Percentiles rank a stretch among this genome's conserved stretches.
phyloP scores from a whole-genome alignment of 1,140 invertebrate genomes.

The Dendroctonus ponderosae region DNA sequence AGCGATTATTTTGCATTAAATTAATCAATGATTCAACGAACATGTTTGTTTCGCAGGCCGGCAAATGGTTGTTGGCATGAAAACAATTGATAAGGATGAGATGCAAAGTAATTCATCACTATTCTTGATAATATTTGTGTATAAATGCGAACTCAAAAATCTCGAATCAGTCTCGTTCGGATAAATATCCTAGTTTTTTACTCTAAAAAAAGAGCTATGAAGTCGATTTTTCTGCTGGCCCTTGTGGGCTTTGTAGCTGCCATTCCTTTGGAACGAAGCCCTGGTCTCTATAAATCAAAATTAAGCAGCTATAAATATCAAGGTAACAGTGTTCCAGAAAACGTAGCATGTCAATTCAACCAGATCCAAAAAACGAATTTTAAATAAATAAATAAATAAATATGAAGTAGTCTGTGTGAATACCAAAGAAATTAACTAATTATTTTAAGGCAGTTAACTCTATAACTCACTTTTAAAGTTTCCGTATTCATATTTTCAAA shows the following conservation, averaged over 20 bases:
- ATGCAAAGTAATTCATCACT: background rate
- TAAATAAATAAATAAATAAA: too few species aligned
- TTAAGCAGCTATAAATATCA: constrained; percentile 9
- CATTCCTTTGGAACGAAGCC: background rate
- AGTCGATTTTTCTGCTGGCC: constrained; percentile 18
- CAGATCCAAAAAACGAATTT: constrained; percentile 12
- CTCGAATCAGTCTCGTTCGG: constrained; percentile 16
- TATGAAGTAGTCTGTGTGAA: too few species aligned
- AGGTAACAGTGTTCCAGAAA: constrained; percentile 20
- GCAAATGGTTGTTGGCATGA: constrained; percentile 1
- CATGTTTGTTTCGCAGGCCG: constrained; percentile 14
- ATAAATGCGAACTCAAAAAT: constrained; percentile 9
- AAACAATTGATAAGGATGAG: constrained; percentile 17
- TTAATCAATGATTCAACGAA: constrained; percentile 17
- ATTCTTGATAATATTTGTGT: constrained; percentile 7
- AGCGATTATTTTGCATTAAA: background rate
- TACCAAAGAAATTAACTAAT: too few species aligned
- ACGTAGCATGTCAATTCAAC: constrained; percentile 15
- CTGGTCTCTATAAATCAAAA: background rate
- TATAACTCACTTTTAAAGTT: too few species aligned
- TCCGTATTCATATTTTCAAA: too few species aligned
- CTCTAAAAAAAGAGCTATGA: constrained; percentile 16
- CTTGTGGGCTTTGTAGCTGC: constrained; percentile 20
- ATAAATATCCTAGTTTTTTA: constrained; percentile 6
- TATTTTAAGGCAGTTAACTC: too few species aligned